phyloP scores from a whole-genome alignment of 2,888 invertebrate species.

The Drosophila subsilvestris region DNA sequence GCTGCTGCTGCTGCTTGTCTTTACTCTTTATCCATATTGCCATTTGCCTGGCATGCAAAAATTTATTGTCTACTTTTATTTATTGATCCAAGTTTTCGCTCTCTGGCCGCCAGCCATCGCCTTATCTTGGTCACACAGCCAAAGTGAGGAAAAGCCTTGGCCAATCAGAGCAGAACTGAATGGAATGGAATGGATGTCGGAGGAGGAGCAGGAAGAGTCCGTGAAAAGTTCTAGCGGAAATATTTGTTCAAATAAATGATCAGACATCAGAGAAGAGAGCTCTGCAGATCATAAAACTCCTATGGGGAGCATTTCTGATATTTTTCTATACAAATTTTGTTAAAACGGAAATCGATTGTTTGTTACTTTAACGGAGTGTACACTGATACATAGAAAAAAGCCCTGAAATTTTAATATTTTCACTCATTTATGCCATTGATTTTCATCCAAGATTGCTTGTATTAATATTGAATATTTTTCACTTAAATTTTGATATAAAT shows the following conservation, averaged over 20 bases:
- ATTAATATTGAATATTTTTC: no score
- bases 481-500: no score
- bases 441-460: no score
- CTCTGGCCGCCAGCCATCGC: constrained; percentile 3
- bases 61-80: constrained; percentile 63
- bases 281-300: no score
- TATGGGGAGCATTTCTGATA: no score
- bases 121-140: constrained; percentile 37
- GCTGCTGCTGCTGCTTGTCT: background rate
- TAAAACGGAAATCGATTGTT: no score
- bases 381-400: no score
- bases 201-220: background rate
- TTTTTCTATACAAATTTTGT: no score
- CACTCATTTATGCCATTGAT: no score
- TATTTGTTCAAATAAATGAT: background rate
- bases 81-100: constrained; percentile 51
- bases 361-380: no score
- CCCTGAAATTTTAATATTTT: no score
- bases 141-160: background rate
- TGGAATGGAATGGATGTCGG: background rate
- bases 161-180: constrained; percentile 15
- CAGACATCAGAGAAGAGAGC: background rate
- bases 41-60: constrained; percentile 42
- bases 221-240: background rate
- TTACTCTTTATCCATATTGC: constrained; percentile 36